Base-by-base conservation (phyloP, 2,888 invertebrate species). In the Oithona nana region DNA sequence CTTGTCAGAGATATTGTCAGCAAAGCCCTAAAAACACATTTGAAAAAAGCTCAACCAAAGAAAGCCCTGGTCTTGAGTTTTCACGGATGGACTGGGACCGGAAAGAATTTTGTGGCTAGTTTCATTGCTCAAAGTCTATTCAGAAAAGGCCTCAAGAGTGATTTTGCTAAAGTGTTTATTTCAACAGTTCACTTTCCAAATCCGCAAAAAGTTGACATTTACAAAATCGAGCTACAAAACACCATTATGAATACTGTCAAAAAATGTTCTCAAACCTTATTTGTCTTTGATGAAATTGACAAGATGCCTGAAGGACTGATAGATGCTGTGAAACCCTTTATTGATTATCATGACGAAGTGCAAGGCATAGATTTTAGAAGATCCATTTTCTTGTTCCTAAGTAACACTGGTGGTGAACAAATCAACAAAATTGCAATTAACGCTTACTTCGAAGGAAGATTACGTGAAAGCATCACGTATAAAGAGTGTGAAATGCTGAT, bases 201-300 rank as follows among this genome's bases (percentile, higher is more conserved):
- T 70, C 70, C 76, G 66, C 68, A 73, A 63, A 68, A 80, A 70
- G 73, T 81, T 66, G 67, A 75, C 31, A 67, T 70, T 3, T 83
- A 84, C 69, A 77, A 77, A 74, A 79, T 39, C 31, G 11, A 66
- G 64, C 68, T 79, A 49, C 70, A 73, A 48, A 69, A 79, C 39
- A 66, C 71, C 39, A 81, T 83, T 68, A 69, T 72, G 62, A 72
- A 74, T 0, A 79, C 82, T 66, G 80, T 90, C 0, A 74, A 75
- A 22, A 70, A 70, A 1, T 98, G 98, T 75, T 77, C 79, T 0
- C 78, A 78, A 52, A 84, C 89, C 0, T 70, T 98, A 57, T 94
- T 98, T 71, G 83, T 98, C 67, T 94, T 98, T 76, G 97, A 98
- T 76, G 98, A 98, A 77, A 86, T 97, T 16, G 89, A 95, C 73